These are phyloP conservation scores for Taxidea taxus DNA, from an alignment of 2,113 vertebrate genomes.

Conservation along the genomic window DNA sequence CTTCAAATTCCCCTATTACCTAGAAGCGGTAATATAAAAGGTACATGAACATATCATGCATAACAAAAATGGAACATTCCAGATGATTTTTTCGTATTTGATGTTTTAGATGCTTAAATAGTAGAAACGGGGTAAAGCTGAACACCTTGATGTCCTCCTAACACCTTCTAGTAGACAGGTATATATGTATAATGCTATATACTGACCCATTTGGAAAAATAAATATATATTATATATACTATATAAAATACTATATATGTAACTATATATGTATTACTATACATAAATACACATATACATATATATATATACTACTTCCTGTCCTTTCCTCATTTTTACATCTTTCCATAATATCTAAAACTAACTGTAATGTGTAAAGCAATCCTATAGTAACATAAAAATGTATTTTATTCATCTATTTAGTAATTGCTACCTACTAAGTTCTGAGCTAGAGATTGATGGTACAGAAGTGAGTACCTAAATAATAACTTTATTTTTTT, in stretches of 20 bases:
- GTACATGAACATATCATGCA: background rate
- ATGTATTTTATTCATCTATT: background rate
- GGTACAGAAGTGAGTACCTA: background rate
- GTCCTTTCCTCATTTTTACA: background rate
- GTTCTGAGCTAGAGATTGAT: background rate
- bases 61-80: background rate
- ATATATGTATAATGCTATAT: background rate
- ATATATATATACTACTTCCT: background rate
- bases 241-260: too few relatives aligned
- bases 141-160: background rate
- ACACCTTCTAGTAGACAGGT: background rate
- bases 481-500: background rate
- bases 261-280: background rate
- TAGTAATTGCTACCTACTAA: background rate
- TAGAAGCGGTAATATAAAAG: background rate
- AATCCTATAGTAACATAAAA: background rate
- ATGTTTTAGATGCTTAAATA: background rate
- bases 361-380: background rate
- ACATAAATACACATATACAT: background rate
- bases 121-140: background rate
- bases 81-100: background rate
- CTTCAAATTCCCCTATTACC: background rate
- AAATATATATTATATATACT: too few relatives aligned
- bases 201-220: background rate
- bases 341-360: background rate